Conservation (phyloP, 2,888 invertebrate genomes). For the Meiosimyza platycephala region DNA sequence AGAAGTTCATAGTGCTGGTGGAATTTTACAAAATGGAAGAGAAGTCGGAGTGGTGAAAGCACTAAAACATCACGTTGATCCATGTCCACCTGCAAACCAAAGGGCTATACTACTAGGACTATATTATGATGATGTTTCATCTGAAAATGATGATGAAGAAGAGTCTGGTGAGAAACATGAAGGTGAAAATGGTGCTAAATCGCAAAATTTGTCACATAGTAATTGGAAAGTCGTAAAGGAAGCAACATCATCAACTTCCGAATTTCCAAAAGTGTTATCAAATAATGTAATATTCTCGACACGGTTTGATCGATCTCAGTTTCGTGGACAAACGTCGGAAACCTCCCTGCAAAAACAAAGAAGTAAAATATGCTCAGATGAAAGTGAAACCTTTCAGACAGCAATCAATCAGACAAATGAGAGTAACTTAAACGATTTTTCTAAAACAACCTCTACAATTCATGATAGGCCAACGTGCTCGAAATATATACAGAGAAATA, state of each 20-base stretch:
- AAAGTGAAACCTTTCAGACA: background rate
- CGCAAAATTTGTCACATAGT: slow-evolving; percentile 2
- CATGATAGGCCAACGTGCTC: slow-evolving; percentile 26
- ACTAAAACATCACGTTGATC: slow-evolving; percentile 18
- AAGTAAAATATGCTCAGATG: background rate
- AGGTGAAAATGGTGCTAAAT: background rate
- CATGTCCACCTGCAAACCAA: slow-evolving; percentile 22
- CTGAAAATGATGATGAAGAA: slow-evolving; percentile 28
- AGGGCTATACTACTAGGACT: slow-evolving; percentile 27
- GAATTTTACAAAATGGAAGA: slow-evolving; percentile 28
- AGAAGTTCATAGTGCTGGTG: slow-evolving; percentile 27
- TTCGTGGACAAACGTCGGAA: background rate
- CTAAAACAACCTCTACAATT: background rate
- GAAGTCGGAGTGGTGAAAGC: slow-evolving; percentile 35
- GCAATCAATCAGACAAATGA: background rate
- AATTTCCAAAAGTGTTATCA: slow-evolving; percentile 6
- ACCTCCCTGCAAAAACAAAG: too few species aligned
- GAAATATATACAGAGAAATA: slow-evolving; percentile 7
- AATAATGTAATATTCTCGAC: slow-evolving; percentile 9
- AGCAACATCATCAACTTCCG: slow-evolving; percentile 31
- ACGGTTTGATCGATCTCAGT: background rate
- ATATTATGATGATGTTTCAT: slow-evolving; percentile 30
- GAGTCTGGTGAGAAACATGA: background rate
- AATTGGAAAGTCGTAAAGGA: slow-evolving; percentile 35
- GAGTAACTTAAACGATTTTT: background rate